Base-by-base conservation (phyloP, 2,888 invertebrate genomes). In the Rotaria magnacalcarata region DNA sequence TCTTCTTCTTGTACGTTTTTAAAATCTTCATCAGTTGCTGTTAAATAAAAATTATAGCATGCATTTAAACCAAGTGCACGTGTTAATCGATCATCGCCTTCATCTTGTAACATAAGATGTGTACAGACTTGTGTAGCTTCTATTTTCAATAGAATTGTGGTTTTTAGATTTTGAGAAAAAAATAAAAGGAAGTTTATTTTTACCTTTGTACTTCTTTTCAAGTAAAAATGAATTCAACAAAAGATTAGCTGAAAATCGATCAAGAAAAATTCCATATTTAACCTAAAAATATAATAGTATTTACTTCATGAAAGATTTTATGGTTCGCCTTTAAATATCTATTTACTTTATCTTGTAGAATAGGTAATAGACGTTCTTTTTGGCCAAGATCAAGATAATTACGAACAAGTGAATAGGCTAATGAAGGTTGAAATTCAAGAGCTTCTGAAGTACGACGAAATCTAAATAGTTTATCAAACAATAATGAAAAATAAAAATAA, bases 321-420 rank as follows among this genome's bases (percentile, higher is more conserved):
- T 50, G 8, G 50, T 50, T 50, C 14, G 8, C 16, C 14, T 52
- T 52, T 11, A 52, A 16, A 52, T 52, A 11, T 52, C 16, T 16
- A 52, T 16, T 16, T 21, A 80, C 80, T 24, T 80, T 80, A 47
- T 80, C 80, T 1, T n/a, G 24, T 80, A 80, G 47, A 43, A 80
- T 47, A 11, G 80, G 80, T 47, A 80, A 47, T 47, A 80, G n/a
- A 47, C 80, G 80, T 80, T 80, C 80, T 80, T 80, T 80, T 80
- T 80, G 80, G 14, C 80, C 80, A 80, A 80, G 80, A 80, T 80
- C 80, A n/a, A 80, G 80, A 80, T 80, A 80, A 80, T 80, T 80
- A 41, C 80, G 80, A 80, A 80, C 47, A 24, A 80, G 24, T n/a
- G 47, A 80, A 80, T 80, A 80, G 0, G 80, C n/a, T 80, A 80